These are phyloP conservation scores for Zhengitettix transpicula DNA, from an alignment of 2,888 invertebrate genomes.

Conservation along the genomic window DNA sequence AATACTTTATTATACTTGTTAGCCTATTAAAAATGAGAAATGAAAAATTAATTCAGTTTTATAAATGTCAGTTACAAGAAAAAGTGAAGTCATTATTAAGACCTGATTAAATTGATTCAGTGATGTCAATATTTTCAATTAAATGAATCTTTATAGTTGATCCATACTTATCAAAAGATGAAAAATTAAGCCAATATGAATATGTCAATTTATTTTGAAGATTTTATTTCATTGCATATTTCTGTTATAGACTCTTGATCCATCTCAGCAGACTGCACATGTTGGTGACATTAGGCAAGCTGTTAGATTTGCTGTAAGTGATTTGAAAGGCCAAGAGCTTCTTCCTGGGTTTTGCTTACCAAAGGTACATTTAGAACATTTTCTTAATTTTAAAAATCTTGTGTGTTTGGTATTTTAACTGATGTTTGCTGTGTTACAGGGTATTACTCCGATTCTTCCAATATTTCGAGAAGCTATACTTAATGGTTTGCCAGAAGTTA, in stretches of 20 bases:
- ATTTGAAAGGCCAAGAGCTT: constrained; percentile 58
- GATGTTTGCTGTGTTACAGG: constrained; percentile 28
- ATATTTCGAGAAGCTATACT: constrained; percentile 93
- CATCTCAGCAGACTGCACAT: constrained; percentile 68
- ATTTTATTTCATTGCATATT: neutral
- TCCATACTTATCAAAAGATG: no score
- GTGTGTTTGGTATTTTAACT: no score
- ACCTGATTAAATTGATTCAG: no score
- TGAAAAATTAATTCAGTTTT: no score
- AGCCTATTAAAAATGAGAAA: no score
- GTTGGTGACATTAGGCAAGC: constrained; percentile 85
- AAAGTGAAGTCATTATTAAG: no score
- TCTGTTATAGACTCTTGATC: constrained; percentile 48
- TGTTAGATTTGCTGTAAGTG: constrained; percentile 75
- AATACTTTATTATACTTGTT: no score
- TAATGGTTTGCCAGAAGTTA: constrained; percentile 87
- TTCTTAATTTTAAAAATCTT: no score
- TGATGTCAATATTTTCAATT: no score
- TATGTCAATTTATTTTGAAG: neutral
- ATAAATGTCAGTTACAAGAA: no score
- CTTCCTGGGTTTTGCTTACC: constrained; percentile 87
- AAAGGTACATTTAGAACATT: constrained; percentile 35
- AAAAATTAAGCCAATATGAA: no score
- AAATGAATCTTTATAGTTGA: no score
- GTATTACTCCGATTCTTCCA: constrained; percentile 82